These are phyloP conservation scores for Phrynocephalus vlangalii DNA, from an alignment of 2,797 vertebrate species.

Conservation along the genomic window DNA sequence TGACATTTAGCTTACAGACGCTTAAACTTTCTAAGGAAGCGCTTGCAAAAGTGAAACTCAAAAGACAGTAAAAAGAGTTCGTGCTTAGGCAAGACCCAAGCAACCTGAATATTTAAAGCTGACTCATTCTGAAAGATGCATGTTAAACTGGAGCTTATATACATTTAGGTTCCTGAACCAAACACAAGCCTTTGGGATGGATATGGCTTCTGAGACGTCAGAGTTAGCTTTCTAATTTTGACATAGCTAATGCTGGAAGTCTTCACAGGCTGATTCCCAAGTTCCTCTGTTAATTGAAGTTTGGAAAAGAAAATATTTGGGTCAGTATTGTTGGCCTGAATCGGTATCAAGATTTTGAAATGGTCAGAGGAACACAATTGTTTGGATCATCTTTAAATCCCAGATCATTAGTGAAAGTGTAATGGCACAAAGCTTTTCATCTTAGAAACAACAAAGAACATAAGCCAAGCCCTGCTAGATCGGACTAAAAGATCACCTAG, in stretches of 20 bases:
- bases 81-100: neutral
- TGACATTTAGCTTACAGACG: neutral
- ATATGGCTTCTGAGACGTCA: neutral
- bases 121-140: slow-evolving; percentile 1
- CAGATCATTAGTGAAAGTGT: neutral
- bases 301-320: neutral
- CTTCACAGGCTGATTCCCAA: neutral
- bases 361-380: neutral
- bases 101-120: neutral
- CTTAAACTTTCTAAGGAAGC: neutral
- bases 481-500: neutral
- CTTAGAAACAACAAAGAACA: neutral
- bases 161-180: neutral
- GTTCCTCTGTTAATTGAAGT: neutral
- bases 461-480: neutral
- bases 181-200: neutral
- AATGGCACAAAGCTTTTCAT: neutral
- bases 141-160: neutral
- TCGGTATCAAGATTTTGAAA: neutral
- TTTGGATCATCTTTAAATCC: neutral
- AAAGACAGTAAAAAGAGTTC: slow-evolving; percentile 5
- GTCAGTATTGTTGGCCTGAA: neutral
- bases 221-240: neutral
- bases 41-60: neutral
- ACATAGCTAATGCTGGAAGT: neutral